These are phyloP conservation scores for Psilanteris sp. DNA, from an alignment of 1,140 invertebrate genomes.

Conservation along the genomic window DNA sequence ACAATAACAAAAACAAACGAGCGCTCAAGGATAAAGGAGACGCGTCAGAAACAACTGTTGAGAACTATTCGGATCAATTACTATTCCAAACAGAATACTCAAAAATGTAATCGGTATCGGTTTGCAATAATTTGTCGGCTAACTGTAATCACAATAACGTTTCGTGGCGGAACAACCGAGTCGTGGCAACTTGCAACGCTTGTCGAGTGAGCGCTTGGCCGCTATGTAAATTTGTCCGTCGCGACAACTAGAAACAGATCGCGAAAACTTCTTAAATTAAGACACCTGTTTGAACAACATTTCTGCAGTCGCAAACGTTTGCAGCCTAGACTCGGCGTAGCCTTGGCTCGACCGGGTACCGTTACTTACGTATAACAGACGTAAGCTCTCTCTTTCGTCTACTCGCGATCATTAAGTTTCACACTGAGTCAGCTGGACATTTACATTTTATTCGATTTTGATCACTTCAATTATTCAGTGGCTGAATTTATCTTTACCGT, in stretches of 20 bases:
- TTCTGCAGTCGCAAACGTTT: slow-evolving; percentile 39
- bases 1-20: too few relatives aligned
- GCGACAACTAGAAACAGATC: slow-evolving; percentile 43
- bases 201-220: not conserved
- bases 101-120: too few relatives aligned
- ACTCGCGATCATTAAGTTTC: slow-evolving; percentile 53
- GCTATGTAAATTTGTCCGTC: slow-evolving; percentile 44
- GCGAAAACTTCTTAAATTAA: slow-evolving; percentile 55
- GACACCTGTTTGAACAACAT: slow-evolving; percentile 38
- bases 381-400: slow-evolving; percentile 59
- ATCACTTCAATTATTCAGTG: slow-evolving; percentile 62
- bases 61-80: too few relatives aligned
- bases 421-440: slow-evolving; percentile 59
- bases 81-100: too few relatives aligned
- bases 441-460: slow-evolving; percentile 61
- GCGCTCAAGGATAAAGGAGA: too few relatives aligned
- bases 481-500: slow-evolving; percentile 59
- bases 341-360: slow-evolving; percentile 41
- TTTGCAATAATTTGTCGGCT: slow-evolving; percentile 5
- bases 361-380: slow-evolving; percentile 43
- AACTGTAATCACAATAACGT: slow-evolving; percentile 21
- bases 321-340: slow-evolving; percentile 36
- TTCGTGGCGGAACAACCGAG: slow-evolving; percentile 4
- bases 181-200: slow-evolving; percentile 3
- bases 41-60: too few relatives aligned